Evolutionary conservation across 2,113 vertebrate species (phyloP), one percentile per base, ranked within the genome.

Genomic region (Psettodes erumei): DNA sequence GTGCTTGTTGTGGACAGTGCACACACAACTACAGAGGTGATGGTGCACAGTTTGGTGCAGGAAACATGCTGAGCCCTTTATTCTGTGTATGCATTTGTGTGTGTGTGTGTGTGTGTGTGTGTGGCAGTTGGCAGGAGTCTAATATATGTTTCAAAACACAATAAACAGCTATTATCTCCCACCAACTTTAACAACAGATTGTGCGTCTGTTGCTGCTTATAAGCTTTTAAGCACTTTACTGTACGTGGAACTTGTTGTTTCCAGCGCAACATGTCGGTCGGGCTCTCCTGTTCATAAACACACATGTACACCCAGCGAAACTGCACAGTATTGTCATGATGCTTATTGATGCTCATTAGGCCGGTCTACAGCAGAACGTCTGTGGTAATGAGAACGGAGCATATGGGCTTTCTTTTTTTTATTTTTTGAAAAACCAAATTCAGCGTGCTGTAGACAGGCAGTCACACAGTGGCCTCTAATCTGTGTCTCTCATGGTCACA

Each of bases 121-220:
- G 23, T 13, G 40, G 65, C 37, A 77, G n/a, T 48, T 58, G 21
- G 30, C 32, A n/a, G n/a, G n/a, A n/a, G n/a, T n/a, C 45, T 23
- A 4, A 38, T 42, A 21, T 37, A 11, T 19, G 27, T n/a, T 70
- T 25, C n/a, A n/a, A 33, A 55, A 1, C 64, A 58, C 25, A 76
- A 64, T 8, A 61, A 71, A 76, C 42, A 53, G 8, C 30, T 30
- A 6, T 53, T 38, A 63, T 81, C 48, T 71, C 55, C 65, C 21
- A 9, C 23, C 45, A 65, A 66, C 65, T 50, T 63, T 42, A 51
- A 50, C 54, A 59, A 62, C 63, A 27, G 82, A 43, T 25, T 42
- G 73, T 72, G 64, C 80, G 72, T 81, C 80, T 84, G 80, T 78
- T 71, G 10, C 30, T 85, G 63, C 87, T 83, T 84, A 16, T 32